Conservation (phyloP, 2,888 invertebrate species). For the Pristionchus fissidentatus region DNA sequence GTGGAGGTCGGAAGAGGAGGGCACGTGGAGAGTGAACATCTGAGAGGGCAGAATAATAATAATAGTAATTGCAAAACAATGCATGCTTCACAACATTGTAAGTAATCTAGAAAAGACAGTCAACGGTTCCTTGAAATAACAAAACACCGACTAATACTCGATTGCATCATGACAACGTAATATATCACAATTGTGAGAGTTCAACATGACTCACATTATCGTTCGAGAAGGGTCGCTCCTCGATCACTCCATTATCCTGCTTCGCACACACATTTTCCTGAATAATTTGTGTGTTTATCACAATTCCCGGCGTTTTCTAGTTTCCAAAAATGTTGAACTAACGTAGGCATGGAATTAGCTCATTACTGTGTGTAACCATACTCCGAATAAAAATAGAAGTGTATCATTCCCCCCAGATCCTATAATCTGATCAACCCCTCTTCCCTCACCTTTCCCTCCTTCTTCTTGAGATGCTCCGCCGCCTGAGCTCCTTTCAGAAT, state of each 20-base stretch:
- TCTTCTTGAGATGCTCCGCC: slow-evolving; percentile 20
- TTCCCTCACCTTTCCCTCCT: not conserved
- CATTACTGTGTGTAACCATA: too few relatives aligned
- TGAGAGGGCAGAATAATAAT: not conserved
- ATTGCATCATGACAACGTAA: not conserved
- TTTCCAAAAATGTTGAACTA: too few relatives aligned
- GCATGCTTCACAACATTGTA: too few relatives aligned
- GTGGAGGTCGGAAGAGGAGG: not conserved
- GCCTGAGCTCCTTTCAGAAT: slow-evolving; percentile 25
- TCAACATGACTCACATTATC: not conserved
- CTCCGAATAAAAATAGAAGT: too few relatives aligned
- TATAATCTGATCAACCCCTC: too few relatives aligned
- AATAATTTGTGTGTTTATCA: not conserved
- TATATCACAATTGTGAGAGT: not conserved
- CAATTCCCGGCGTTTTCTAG: too few relatives aligned
- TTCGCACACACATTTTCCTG: not conserved
- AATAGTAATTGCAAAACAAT: not conserved
- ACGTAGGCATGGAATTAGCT: too few relatives aligned
- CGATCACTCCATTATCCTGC: not conserved
- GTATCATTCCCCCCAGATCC: too few relatives aligned
- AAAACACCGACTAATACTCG: too few relatives aligned
- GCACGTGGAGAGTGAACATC: not conserved
- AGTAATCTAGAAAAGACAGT: too few relatives aligned
- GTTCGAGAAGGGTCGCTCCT: not conserved
- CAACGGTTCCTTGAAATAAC: too few relatives aligned